Base-by-base conservation (phyloP, 2,797 vertebrate genomes). In the Oryzias dopingdopingensis region DNA sequence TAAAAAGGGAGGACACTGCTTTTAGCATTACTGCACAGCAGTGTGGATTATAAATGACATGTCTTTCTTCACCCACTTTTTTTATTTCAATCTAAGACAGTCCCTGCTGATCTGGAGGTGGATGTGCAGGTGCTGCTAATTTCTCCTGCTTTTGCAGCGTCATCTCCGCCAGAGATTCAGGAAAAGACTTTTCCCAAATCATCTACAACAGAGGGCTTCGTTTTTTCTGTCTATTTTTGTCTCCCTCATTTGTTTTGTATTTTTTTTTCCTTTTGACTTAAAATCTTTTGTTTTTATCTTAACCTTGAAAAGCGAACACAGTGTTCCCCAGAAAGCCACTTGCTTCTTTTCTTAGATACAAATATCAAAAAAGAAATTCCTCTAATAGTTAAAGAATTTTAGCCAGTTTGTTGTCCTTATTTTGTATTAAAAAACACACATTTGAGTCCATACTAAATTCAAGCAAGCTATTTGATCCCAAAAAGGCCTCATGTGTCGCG, bases 91-190 rank as follows among this genome's bases (percentile, higher is more conserved):
- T 53, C 77, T 80, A 60, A 69, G 44, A 65, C 83, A 45, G 72
- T 86, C 88, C 79, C 80, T 56, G 79, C 76, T 76, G 81, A 86
- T 74, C 60, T 64, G 68, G 62, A 76, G 72, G 83, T 69, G 75
- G 84, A 88, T 83, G 80, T 4, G 62, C 62, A 60, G 22, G 56
- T 73, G 73, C 60, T 2, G 23, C 62, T 22, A 70, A 72, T 78
- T 81, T 76, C 73, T 71, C 62, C 41, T 8, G 15, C 70, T 78
- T 86, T 77, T 91, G 88, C 85, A 79, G 74, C 83, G 84, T 91
- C 87, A 88, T 86, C 72, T 72, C 67, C 64, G 76, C 76, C 75
- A 67, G 56, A 32, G 62, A 56, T 58, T 70, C 67, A 29, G 63
- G 42, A 76, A 44, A 65, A 68, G 24, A 72, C 70, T 65, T 54